phyloP scores from a whole-genome alignment of 2,113 vertebrate genomes.

The Irena cyanogastra region DNA sequence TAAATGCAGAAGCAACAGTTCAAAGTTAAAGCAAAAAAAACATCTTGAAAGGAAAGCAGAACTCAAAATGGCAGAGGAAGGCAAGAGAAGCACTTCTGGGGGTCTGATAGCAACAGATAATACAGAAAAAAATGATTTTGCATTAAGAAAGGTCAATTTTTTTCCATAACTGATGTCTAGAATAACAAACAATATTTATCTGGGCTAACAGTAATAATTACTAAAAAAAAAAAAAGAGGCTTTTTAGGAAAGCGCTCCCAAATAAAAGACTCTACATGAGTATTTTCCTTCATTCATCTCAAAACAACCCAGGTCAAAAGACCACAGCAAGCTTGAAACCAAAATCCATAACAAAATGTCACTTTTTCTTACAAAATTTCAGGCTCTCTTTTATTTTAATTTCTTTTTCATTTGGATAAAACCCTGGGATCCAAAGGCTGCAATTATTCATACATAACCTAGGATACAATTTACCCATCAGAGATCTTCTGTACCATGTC shows the following conservation, averaged over 20 bases:
- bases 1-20: background rate
- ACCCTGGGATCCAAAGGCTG: background rate
- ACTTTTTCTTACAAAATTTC: background rate
- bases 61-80: background rate
- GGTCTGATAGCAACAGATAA: background rate
- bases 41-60: background rate
- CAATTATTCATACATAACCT: background rate
- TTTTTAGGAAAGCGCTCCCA: background rate
- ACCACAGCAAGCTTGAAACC: background rate
- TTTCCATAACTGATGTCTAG: background rate
- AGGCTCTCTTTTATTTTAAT: background rate
- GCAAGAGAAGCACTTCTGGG: background rate
- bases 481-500: background rate
- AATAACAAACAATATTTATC: background rate
- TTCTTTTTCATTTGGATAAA: background rate
- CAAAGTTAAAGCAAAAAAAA: background rate
- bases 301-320: background rate
- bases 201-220: background rate
- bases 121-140: background rate
- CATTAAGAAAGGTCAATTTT: background rate
- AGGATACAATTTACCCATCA: background rate
- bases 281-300: background rate
- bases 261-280: background rate
- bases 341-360: background rate
- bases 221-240: background rate